Evolutionary conservation across 1,140 invertebrate genomes (phyloP).

Genomic region (Apis cerana): DNA sequence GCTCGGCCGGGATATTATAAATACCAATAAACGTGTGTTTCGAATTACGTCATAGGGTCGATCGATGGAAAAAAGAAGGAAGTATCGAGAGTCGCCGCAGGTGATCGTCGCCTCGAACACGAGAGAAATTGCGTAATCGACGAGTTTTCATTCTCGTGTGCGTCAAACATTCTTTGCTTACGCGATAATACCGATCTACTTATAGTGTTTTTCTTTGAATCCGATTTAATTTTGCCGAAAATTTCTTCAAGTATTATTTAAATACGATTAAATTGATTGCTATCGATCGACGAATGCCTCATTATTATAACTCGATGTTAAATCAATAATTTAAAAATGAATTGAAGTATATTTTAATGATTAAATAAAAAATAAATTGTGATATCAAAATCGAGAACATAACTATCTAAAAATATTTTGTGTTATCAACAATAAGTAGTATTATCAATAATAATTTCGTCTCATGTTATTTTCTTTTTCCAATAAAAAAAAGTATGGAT

Average conservation of each 20-base stretch:
- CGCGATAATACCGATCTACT: neutral
- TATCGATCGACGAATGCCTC: too few relatives aligned
- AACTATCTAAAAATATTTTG: too few relatives aligned
- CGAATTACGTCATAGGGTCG: conserved; percentile 37
- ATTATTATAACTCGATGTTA: too few relatives aligned
- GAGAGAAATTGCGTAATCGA: conserved; percentile 26
- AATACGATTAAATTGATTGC: too few relatives aligned
- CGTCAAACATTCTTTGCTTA: neutral
- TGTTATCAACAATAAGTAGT: too few relatives aligned
- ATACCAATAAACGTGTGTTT: conserved; percentile 30
- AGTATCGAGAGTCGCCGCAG: conserved; percentile 16
- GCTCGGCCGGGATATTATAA: conserved; percentile 3
- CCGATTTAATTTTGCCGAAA: neutral
- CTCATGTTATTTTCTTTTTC: neutral
- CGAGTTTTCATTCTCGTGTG: conserved; percentile 19
- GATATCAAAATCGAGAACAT: too few relatives aligned
- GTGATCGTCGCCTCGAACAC: conserved; percentile 4
- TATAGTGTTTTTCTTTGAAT: neutral
- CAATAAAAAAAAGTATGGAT: neutral
- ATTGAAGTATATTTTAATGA: too few relatives aligned
- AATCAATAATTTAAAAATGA: too few relatives aligned
- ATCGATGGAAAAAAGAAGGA: conserved; percentile 13
- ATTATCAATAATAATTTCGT: too few relatives aligned
- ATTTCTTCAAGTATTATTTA: neutral
- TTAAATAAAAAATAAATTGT: too few relatives aligned